phyloP scores from a whole-genome alignment of 2,113 vertebrate genomes.

The Dinomys branickii region DNA sequence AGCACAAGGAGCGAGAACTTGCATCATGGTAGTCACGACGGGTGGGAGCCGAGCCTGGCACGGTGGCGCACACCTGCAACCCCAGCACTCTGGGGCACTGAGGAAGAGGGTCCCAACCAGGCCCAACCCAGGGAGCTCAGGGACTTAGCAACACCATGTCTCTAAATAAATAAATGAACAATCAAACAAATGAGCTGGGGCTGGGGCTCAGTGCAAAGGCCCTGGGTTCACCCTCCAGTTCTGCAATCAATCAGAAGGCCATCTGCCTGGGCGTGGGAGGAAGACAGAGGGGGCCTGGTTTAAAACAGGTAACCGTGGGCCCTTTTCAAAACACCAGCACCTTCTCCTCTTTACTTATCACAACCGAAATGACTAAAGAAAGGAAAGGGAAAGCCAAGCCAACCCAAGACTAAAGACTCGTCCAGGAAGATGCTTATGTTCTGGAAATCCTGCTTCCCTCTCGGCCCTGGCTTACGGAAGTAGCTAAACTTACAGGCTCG shows the following conservation, averaged over 20 bases:
- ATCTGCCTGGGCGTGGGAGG: neutral
- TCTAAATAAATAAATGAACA: neutral
- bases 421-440: neutral
- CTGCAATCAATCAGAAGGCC: neutral
- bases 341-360: neutral
- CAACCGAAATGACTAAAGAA: too few relatives aligned
- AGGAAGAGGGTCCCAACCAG: neutral
- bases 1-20: neutral
- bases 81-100: neutral
- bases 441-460: neutral
- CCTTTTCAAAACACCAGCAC: neutral
- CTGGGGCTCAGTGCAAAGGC: neutral
- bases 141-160: neutral
- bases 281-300: neutral
- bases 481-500: neutral
- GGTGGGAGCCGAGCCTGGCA: neutral
- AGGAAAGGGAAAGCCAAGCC: too few relatives aligned
- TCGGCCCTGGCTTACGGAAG: neutral
- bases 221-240: neutral
- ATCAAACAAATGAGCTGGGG: neutral
- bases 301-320: neutral
- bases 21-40: fast-evolving
- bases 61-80: neutral
- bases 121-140: neutral
- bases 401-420: neutral